phyloP scores from a whole-genome alignment of 2,888 invertebrate genomes.

The Pomacea canaliculata region DNA sequence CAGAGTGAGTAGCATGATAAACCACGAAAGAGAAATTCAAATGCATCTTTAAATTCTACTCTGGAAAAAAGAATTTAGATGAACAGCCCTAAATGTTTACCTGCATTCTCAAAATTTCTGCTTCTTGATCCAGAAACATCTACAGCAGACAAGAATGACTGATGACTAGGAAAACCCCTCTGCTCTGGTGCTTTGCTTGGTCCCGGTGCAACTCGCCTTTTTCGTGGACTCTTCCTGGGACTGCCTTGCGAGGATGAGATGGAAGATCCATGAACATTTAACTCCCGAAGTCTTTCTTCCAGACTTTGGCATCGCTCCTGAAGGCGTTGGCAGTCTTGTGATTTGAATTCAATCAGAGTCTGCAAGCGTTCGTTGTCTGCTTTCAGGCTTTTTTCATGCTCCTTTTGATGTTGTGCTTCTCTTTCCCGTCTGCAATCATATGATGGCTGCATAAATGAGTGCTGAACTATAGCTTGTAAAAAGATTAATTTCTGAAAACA shows the following conservation, averaged over 20 bases:
- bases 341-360: slow-evolving; percentile 51
- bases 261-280: neutral
- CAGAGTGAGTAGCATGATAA: too few species aligned
- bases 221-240: slow-evolving; percentile 16
- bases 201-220: neutral
- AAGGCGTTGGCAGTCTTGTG: slow-evolving; percentile 29
- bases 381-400: slow-evolving; percentile 45
- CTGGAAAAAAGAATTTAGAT: neutral
- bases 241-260: neutral
- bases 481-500: neutral
- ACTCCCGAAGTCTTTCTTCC: slow-evolving; percentile 29
- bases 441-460: neutral
- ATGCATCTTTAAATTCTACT: too few species aligned
- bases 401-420: slow-evolving; percentile 39
- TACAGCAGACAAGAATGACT: slow-evolving; percentile 14
- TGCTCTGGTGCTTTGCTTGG: slow-evolving; percentile 3
- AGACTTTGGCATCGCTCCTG: slow-evolving; percentile 39
- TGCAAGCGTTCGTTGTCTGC: slow-evolving; percentile 41
- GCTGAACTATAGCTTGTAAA: neutral
- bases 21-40: too few species aligned
- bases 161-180: slow-evolving; percentile 14
- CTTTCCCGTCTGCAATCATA: slow-evolving; percentile 4
- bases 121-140: neutral
- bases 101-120: neutral
- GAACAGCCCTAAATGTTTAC: neutral